A percentile compares a stretch with the other conserved stretches of the same genome.
Evolutionary conservation across 2,113 vertebrate genomes (phyloP).

Genomic region (Platichthys stellatus): DNA sequence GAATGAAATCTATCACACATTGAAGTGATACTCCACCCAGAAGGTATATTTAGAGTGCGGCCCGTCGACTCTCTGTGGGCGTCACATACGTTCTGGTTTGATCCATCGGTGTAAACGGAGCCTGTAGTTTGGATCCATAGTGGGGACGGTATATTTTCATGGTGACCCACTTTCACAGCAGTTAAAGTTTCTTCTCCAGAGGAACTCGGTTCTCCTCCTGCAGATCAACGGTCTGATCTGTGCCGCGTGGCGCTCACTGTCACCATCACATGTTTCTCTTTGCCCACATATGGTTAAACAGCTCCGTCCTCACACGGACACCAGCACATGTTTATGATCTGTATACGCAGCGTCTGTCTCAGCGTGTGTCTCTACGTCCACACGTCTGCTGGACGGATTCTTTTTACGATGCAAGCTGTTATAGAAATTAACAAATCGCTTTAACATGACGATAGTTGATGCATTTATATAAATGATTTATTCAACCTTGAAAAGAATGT

Average conservation of each 20-base stretch:
- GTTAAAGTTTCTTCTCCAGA: not conserved
- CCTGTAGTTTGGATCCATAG: not conserved
- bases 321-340: not conserved
- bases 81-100: not conserved
- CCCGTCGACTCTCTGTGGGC: not conserved
- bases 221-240: not conserved
- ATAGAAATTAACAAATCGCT: not conserved
- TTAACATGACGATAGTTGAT: not conserved
- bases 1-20: too few species aligned
- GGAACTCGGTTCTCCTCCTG: not conserved
- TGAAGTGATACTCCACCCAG: too few species aligned
- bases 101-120: not conserved
- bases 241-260: not conserved
- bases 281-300: not conserved
- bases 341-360: not conserved
- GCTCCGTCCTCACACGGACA: not conserved
- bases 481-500: not conserved
- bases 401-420: not conserved
- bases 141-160: not conserved
- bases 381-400: not conserved
- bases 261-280: not conserved
- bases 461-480: not conserved
- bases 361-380: not conserved
- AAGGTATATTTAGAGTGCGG: not conserved
- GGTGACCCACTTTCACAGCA: slow-evolving; percentile 16